Percentiles rank a stretch among this genome's conserved stretches.
Conservation (phyloP, 2,888 invertebrate species). For the Pristionchus mayeri region DNA sequence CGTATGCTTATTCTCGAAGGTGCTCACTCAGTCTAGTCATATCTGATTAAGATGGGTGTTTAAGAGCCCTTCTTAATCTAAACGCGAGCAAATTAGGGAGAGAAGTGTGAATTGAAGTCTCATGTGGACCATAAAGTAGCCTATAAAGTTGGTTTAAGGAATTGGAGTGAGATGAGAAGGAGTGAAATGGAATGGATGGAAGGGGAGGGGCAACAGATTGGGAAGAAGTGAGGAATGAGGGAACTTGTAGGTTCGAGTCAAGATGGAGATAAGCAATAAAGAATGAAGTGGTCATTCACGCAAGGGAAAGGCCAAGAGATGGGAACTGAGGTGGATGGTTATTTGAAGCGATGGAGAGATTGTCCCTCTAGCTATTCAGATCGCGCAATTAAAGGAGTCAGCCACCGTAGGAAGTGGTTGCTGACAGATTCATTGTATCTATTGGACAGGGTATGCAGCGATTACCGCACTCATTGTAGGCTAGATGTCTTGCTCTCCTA, state of each 20-base stretch:
- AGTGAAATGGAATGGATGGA: background rate
- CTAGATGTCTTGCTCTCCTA: constrained; percentile 5
- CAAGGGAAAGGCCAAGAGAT: constrained; percentile 31
- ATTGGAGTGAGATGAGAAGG: constrained; percentile 12
- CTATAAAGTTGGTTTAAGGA: constrained; percentile 47
- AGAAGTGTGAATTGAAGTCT: constrained; percentile 34
- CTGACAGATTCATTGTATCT: constrained; percentile 40
- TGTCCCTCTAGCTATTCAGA: constrained; percentile 13
- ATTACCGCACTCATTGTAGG: constrained; percentile 7
- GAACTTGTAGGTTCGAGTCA: background rate
- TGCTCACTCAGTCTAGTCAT: too few relatives aligned
- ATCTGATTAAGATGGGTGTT: too few relatives aligned
- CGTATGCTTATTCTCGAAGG: too few relatives aligned
- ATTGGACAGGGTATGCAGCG: background rate
- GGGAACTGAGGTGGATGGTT: background rate
- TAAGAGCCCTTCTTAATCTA: background rate
- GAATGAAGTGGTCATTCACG: constrained; percentile 10
- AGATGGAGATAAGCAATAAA: constrained; percentile 29
- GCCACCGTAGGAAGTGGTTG: background rate
- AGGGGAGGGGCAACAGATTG: background rate
- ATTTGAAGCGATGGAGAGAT: background rate
- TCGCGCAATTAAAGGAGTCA: constrained; percentile 37
- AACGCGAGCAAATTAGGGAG: background rate
- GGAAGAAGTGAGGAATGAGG: background rate
- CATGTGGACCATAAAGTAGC: constrained; percentile 44